A percentile compares a stretch with the other conserved stretches of the same genome.
These are phyloP conservation scores for Oeneis ivallda DNA, from an alignment of 2,888 invertebrate species.

Conservation along the genomic window DNA sequence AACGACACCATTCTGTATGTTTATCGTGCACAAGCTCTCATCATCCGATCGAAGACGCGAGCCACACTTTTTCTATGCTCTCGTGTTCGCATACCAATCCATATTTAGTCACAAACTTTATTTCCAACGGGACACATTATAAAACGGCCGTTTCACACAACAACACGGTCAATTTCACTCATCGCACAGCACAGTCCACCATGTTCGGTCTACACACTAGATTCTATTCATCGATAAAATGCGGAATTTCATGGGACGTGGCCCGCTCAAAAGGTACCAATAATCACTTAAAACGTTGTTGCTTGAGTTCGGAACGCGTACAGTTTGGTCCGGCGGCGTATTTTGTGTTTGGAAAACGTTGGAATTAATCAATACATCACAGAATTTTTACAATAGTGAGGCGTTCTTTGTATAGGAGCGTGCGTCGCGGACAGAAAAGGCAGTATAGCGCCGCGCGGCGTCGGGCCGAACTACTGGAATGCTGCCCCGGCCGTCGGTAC, in stretches of 20 bases:
- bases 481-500: conserved; percentile 67
- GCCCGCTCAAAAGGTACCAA: conserved; percentile 62
- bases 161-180: conserved; percentile 67
- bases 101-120: conserved; percentile 60
- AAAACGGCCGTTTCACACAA: conserved; percentile 62
- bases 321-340: conserved; percentile 46
- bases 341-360: conserved; percentile 65
- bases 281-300: conserved; percentile 52
- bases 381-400: conserved; percentile 79
- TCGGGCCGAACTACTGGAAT: conserved; percentile 76
- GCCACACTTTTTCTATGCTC: conserved; percentile 43
- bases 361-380: conserved; percentile 82
- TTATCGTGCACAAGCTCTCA: conserved; percentile 58
- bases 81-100: conserved; percentile 63
- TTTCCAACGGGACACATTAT: conserved; percentile 46
- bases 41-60: conserved; percentile 57
- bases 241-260: conserved; percentile 79
- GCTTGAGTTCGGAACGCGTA: conserved; percentile 49
- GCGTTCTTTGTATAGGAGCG: conserved; percentile 77
- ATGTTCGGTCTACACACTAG: conserved; percentile 74
- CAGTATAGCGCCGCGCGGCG: conserved; percentile 67
- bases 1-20: conserved; percentile 75
- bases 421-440: conserved; percentile 55
- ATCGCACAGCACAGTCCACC: conserved; percentile 69
- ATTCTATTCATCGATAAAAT: conserved; percentile 81